Evolutionary conservation across 2,888 invertebrate genomes (phyloP).

Genomic region (Tribolium freemani): DNA sequence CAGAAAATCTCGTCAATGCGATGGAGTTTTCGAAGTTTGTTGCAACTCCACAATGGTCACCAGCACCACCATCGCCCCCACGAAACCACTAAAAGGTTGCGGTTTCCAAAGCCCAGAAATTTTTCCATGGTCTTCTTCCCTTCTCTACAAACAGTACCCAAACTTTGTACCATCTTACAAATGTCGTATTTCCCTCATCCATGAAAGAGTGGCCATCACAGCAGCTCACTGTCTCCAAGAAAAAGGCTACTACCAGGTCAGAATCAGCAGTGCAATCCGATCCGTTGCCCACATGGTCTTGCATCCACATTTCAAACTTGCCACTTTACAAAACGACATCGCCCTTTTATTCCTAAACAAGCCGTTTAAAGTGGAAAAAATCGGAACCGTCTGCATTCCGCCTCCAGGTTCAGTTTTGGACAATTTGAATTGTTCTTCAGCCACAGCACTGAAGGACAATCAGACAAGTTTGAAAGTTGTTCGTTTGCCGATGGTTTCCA

Average conservation of each 20-base stretch:
- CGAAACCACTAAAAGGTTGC: conserved; percentile 69
- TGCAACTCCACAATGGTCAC: conserved; percentile 37
- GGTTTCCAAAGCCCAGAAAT: conserved; percentile 81
- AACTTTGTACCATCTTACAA: conserved; percentile 62
- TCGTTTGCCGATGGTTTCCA: conserved; percentile 76
- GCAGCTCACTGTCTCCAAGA: conserved; percentile 61
- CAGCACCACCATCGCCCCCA: background rate
- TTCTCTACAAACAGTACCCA: conserved; percentile 72
- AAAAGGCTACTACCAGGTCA: conserved; percentile 52
- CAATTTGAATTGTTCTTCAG: conserved; percentile 52
- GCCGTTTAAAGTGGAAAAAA: conserved; percentile 56
- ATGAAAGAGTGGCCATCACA: conserved; percentile 61
- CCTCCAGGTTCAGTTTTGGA: conserved; percentile 46
- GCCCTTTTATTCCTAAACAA: conserved; percentile 59
- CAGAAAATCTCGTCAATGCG: conserved; percentile 8
- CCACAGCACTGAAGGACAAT: conserved; percentile 59
- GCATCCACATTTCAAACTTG: conserved; percentile 57
- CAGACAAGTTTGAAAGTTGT: conserved; percentile 77
- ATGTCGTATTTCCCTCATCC: conserved; percentile 62
- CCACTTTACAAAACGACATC: conserved; percentile 60
- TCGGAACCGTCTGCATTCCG: conserved; percentile 60
- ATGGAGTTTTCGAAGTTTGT: conserved; percentile 68
- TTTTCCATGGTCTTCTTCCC: conserved; percentile 87
- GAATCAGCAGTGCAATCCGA: conserved; percentile 48
- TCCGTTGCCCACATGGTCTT: conserved; percentile 51